Base-by-base conservation (phyloP, 2,113 vertebrate species). In the Archilochus colubris region DNA sequence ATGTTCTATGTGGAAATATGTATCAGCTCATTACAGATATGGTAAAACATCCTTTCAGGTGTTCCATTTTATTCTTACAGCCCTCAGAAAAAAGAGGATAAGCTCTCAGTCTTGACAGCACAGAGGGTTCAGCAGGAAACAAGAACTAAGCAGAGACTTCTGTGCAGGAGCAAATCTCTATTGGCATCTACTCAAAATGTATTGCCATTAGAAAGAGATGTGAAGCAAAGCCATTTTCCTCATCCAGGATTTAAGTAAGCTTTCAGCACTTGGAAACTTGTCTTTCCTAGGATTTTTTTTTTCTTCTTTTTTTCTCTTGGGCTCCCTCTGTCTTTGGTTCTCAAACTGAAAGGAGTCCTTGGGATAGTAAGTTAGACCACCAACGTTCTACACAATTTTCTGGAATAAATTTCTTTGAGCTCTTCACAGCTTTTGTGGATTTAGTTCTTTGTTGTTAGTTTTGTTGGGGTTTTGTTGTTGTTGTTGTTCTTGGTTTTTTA, bases 171-270 rank as follows among this genome's bases (percentile, higher is more conserved):
- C 51, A 96, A 86, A 84, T 93, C 76, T 90, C 82, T 64, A 61
- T 72, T 88, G 91, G 68, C 91, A 75, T 88, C 51, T 88, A 78
- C 88, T 93, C 61, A 88, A 82, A 95, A 88, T 74, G 38, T 78
- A 53, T 90, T 95, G 64, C 89, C 53, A 36, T 57, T 74, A 86
- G 61, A 69, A 38, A 89, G 53, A 91, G 69, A 74, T 17, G 63
- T 73, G 51, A 80, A 77, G 89, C 72, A 80, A 80, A 89, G 51
- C 43, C 4, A 9, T 86, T 89, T 70, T 61, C 88, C 83, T 82
- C 38, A 89, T 82, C 63, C 22, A 89, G 68, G 73, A 59, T 82
- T 88, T 91, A 89, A 94, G 62, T 77, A 76, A 85, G 38, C 43
- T 44, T 94, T 94, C 80, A 88, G 53, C 61, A 25, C 57, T 83